Evolutionary conservation across 2,113 vertebrate genomes (phyloP).

Genomic region (Myotis lucifugus): DNA sequence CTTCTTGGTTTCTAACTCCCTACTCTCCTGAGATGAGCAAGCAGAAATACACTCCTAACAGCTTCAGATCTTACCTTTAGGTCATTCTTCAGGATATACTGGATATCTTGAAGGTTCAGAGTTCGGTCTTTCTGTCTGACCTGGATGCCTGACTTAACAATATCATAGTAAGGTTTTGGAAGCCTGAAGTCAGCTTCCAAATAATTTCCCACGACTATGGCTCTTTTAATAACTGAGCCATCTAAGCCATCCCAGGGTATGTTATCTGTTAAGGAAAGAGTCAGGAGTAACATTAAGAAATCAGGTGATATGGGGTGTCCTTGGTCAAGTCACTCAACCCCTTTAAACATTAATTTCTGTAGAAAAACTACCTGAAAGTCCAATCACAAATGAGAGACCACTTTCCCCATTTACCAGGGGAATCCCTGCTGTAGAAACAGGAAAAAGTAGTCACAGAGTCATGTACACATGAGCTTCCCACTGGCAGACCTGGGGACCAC

Average conservation of each 20-base stretch:
- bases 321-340: background rate
- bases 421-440: background rate
- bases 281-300: slow-evolving; percentile 32
- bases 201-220: slow-evolving; percentile 78
- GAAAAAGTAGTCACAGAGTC: background rate
- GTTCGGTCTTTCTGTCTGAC: slow-evolving; percentile 81
- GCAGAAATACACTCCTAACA: slow-evolving; percentile 13
- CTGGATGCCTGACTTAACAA: slow-evolving; percentile 84
- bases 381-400: background rate
- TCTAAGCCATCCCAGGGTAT: slow-evolving; percentile 86
- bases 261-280: slow-evolving; percentile 81
- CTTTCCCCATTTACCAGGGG: background rate
- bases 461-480: background rate
- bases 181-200: slow-evolving; percentile 85
- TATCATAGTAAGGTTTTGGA: slow-evolving; percentile 82
- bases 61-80: slow-evolving; percentile 82
- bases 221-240: slow-evolving; percentile 80
- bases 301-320: background rate
- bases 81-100: slow-evolving; percentile 85
- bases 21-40: background rate
- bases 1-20: background rate
- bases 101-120: slow-evolving; percentile 86
- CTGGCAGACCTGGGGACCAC: background rate
- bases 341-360: background rate
- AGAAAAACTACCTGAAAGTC: background rate